Conservation (phyloP, 64 coral and sea anemone genomes). For the Montipora efflorescens region DNA sequence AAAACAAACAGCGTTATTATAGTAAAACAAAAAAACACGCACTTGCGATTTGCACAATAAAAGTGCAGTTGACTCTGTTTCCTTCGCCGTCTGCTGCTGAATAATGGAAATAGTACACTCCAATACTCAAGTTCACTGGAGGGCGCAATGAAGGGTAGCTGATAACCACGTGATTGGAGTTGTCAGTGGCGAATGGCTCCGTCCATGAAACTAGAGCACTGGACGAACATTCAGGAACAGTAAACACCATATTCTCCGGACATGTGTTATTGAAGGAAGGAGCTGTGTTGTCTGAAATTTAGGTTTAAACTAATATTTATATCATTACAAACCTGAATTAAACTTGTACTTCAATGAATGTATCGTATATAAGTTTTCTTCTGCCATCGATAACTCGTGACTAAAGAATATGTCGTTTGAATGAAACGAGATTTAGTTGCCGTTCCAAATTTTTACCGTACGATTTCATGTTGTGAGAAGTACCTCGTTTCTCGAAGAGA, state of each 20-base stretch:
- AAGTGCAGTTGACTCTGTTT: slow-evolving; percentile 42
- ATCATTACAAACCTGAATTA: background rate
- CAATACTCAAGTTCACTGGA: slow-evolving; percentile 10
- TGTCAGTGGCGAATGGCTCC: slow-evolving; percentile 39
- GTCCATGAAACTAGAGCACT: slow-evolving; percentile 7
- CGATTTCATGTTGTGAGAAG: no score
- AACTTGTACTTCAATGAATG: no score
- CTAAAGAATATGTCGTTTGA: no score
- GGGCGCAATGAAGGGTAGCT: slow-evolving; percentile 37
- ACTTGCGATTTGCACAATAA: slow-evolving; percentile 58
- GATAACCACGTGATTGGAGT: slow-evolving; percentile 33
- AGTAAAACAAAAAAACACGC: background rate
- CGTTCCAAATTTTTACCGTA: no score
- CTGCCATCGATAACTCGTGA: no score
- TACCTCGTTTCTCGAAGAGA: no score
- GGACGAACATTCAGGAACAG: background rate
- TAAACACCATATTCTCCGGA: background rate
- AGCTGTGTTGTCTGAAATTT: background rate
- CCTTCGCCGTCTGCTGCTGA: background rate
- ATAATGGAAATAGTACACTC: slow-evolving; percentile 24
- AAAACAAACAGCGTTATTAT: no score
- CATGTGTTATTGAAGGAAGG: slow-evolving; percentile 46
- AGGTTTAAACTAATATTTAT: background rate
- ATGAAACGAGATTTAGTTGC: no score
- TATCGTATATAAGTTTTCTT: no score